Conservation (phyloP, 2,113 vertebrate genomes). For the Meleagris gallopavo region DNA sequence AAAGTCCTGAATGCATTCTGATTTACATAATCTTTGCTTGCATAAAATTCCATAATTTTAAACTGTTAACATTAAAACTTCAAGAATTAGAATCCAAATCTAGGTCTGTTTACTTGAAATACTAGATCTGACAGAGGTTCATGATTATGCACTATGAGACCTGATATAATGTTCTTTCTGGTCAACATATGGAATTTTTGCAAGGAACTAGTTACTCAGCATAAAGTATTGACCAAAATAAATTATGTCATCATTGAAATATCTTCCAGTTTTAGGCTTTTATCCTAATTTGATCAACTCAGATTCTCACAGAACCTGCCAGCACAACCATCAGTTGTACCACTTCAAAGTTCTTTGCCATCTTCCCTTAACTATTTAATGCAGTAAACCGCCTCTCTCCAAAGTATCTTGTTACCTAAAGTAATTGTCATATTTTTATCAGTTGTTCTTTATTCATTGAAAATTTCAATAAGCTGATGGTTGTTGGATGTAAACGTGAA, state of each 20-base stretch:
- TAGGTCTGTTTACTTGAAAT: not conserved
- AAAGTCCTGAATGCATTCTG: not conserved
- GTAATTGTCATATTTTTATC: conserved; percentile 17
- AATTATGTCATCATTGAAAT: not conserved
- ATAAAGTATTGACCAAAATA: not conserved
- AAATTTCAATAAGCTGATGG: not conserved
- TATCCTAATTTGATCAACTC: not conserved
- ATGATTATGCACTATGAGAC: not conserved
- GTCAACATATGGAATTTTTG: not conserved
- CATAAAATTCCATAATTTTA: not conserved
- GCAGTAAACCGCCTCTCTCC: not conserved
- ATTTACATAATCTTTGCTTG: not conserved
- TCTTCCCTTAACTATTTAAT: not conserved
- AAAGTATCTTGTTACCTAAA: not conserved
- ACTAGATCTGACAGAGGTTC: not conserved
- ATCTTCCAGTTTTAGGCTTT: not conserved
- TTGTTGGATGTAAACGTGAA: not conserved
- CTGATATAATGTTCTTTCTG: not conserved
- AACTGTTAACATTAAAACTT: too few relatives aligned
- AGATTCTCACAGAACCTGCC: not conserved
- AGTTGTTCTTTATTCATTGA: not conserved
- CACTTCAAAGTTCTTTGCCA: not conserved
- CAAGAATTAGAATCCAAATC: not conserved
- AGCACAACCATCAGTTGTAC: not conserved
- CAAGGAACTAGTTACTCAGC: not conserved